These are phyloP conservation scores for Carapus acus DNA, from an alignment of 2,797 vertebrate genomes.

Conservation along the genomic window DNA sequence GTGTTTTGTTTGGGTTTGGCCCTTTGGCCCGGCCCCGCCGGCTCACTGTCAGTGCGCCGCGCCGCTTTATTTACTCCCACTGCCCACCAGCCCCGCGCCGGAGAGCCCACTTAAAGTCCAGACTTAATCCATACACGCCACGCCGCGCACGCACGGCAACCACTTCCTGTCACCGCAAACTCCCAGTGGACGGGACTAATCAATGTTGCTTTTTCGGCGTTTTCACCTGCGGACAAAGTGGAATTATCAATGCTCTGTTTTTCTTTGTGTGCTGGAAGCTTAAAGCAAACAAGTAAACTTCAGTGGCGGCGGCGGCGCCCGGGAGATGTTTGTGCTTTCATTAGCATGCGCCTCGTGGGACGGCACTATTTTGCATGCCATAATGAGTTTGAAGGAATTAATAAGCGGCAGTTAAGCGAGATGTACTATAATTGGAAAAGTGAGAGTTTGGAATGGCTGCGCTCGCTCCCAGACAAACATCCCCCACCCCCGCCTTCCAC, in stretches of 20 bases:
- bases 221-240: conserved; percentile 20
- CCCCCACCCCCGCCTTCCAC: conserved; percentile 39
- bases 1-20: conserved; percentile 71
- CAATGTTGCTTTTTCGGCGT: conserved; percentile 22
- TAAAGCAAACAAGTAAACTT: conserved; percentile 33
- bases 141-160: conserved; percentile 17
- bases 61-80: conserved; percentile 61
- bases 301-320: conserved; percentile 22
- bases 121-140: conserved; percentile 39
- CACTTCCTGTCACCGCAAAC: conserved; percentile 28
- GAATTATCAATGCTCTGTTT: conserved; percentile 7
- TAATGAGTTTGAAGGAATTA: conserved; percentile 76
- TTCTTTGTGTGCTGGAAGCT: conserved; percentile 5
- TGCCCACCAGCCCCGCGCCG: conserved; percentile 33
- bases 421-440: conserved; percentile 72
- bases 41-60: conserved; percentile 64
- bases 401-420: conserved; percentile 74
- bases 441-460: conserved; percentile 56
- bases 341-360: conserved; percentile 69
- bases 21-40: conserved; percentile 55
- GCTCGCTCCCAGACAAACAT: conserved; percentile 50
- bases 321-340: conserved; percentile 47
- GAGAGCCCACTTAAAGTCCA: conserved; percentile 28
- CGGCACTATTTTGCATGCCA: conserved; percentile 69
- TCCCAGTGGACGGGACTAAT: conserved; percentile 25